These are phyloP conservation scores for Cladopsammia gracilis DNA, from an alignment of 64 coral and sea anemone species.

Conservation along the genomic window DNA sequence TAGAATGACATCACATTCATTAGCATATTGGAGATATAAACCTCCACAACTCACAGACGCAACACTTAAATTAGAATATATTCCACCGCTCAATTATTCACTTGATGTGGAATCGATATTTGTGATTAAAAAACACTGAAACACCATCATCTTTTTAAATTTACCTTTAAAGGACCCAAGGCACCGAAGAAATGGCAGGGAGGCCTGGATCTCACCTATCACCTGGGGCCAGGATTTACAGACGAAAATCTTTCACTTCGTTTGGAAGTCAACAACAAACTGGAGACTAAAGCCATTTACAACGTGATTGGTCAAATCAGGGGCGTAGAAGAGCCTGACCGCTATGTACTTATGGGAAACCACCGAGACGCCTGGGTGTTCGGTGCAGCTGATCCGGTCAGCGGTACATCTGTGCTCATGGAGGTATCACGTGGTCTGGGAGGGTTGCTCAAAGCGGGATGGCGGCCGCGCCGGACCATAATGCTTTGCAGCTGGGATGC, in stretches of 20 bases:
- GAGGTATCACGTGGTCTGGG: slow-evolving; percentile 43
- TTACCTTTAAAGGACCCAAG: slow-evolving; percentile 53
- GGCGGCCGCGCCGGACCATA: slow-evolving; percentile 67
- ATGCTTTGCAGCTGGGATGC: slow-evolving; percentile 62
- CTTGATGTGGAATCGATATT: no score
- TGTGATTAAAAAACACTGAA: neutral
- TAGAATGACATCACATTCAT: no score
- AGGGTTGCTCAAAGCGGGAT: slow-evolving; percentile 2
- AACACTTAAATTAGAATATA: no score
- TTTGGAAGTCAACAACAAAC: slow-evolving; percentile 45
- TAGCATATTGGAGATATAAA: no score
- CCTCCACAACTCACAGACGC: no score
- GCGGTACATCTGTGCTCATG: slow-evolving; percentile 79
- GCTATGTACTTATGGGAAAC: slow-evolving; percentile 86
- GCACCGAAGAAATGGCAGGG: slow-evolving; percentile 70
- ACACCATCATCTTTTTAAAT: neutral
- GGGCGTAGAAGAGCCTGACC: slow-evolving; percentile 75
- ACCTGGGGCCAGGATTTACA: slow-evolving; percentile 72
- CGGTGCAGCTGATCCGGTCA: slow-evolving; percentile 80
- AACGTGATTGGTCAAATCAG: slow-evolving; percentile 74
- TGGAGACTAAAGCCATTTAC: slow-evolving; percentile 52
- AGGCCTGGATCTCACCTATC: slow-evolving; percentile 10
- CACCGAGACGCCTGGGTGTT: slow-evolving; percentile 91
- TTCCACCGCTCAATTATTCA: no score
- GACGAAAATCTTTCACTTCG: slow-evolving; percentile 15